These are phyloP conservation scores for Escarpia spicata DNA, from an alignment of 2,888 invertebrate species.

Conservation along the genomic window DNA sequence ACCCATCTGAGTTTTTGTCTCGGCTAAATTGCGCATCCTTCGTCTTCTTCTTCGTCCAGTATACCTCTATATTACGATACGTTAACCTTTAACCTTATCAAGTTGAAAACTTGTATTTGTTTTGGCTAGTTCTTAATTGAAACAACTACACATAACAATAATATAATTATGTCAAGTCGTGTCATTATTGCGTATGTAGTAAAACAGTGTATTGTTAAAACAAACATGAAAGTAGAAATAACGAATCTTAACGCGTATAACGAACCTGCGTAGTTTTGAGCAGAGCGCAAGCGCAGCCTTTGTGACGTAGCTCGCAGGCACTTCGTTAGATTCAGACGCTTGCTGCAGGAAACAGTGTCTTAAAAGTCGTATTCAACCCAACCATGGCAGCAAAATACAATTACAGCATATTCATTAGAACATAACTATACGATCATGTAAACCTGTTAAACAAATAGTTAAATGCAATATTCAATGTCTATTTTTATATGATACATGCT, in stretches of 20 bases:
- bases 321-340: slow-evolving; percentile 56
- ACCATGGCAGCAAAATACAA: not conserved
- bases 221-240: not conserved
- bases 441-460: not conserved
- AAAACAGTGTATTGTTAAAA: not conserved
- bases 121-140: not conserved
- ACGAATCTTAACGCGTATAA: not conserved
- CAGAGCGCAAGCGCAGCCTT: slow-evolving; percentile 58
- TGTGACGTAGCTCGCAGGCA: slow-evolving; percentile 54
- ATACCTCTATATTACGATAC: no score
- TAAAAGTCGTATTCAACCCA: not conserved
- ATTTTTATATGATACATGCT: not conserved
- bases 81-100: no score
- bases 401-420: no score
- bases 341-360: slow-evolving; percentile 38
- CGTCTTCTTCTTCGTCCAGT: no score
- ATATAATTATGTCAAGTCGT: not conserved
- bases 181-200: not conserved
- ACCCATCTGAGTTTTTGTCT: not conserved
- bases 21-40: no score
- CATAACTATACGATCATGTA: not conserved
- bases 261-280: slow-evolving; percentile 45
- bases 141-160: not conserved
- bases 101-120: no score
- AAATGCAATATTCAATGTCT: not conserved